Evolutionary conservation across 2,888 invertebrate species (phyloP), one percentile per base, ranked within the genome.

Genomic region (Elegia similella): DNA sequence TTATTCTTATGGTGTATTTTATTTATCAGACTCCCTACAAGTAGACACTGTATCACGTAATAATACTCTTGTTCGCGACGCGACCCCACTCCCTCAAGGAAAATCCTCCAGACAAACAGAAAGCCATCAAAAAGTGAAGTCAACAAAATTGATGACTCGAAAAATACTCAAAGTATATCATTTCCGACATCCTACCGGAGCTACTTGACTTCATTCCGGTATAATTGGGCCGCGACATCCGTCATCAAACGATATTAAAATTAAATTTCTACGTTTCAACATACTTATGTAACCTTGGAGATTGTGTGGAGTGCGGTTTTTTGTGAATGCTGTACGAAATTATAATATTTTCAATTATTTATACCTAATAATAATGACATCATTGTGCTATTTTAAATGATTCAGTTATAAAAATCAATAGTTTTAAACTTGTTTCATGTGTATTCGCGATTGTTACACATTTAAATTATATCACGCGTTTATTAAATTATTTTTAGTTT

Each of bases 171-270:
- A 44, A 44, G 44, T 34, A 46, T 55, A 34, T 55, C 54, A 55
- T 55, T 53, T 53, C 52, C 52, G 50, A 50, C 50, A 50, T 50
- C 54, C 44, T 32, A 44, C 54, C 54, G 54, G 44, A 46, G 54
- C 44, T 17, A 16, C 54, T 44, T 32, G 42, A 53, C 52, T 53
- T 15, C 52, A 42, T 53, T 53, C 42, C 42, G 23, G 42, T 42
- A 55, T 32, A 44, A 55, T 55, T 55, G 44, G 44, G 32, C 32
- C 54, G 30, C 44, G 54, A 55, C 54, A 55, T 44, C 44, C 54
- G 32, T 30, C 44, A 55, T 43, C 43, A 54, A 54, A 55, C 30
- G 54, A 55, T 44, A 32, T 55, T 54, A 54, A 44, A 43, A 44
- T 55, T 32, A 10, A 38, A 52, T 52, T 34, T 48, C 13, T 30